Evolutionary conservation across 2,888 invertebrate genomes (phyloP).

Genomic region (Euproctis similis): DNA sequence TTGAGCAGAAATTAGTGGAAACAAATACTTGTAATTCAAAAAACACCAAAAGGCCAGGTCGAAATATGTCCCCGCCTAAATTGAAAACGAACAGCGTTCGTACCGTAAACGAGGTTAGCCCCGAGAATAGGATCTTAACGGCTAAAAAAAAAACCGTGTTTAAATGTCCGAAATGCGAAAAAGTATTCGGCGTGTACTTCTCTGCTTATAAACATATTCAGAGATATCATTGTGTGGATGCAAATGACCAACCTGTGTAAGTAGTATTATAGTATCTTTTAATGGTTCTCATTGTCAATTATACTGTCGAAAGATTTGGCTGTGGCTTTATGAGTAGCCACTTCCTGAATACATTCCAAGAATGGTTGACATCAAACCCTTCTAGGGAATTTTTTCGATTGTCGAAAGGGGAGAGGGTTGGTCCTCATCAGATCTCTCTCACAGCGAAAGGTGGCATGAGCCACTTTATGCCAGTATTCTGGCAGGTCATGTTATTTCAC

Average conservation of each 20-base stretch:
- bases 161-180: slow-evolving; percentile 45
- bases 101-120: background rate
- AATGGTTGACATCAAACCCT: no score
- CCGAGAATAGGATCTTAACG: slow-evolving; percentile 1
- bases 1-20: background rate
- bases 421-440: no score
- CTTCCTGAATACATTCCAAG: no score
- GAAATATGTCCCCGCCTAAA: background rate
- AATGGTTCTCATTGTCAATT: no score
- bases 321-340: no score
- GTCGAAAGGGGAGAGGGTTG: no score
- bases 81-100: background rate
- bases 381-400: no score
- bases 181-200: slow-evolving; percentile 35
- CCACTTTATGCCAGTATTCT: no score
- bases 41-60: background rate
- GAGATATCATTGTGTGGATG: slow-evolving; percentile 37
- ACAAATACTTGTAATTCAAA: background rate
- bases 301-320: no score
- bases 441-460: no score
- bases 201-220: slow-evolving; percentile 48
- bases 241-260: slow-evolving; percentile 37
- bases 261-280: no score
- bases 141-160: slow-evolving; percentile 26
- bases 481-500: no score